These are phyloP conservation scores for Noturus placidus DNA, from an alignment of 2,113 vertebrate species.

Conservation along the genomic window DNA sequence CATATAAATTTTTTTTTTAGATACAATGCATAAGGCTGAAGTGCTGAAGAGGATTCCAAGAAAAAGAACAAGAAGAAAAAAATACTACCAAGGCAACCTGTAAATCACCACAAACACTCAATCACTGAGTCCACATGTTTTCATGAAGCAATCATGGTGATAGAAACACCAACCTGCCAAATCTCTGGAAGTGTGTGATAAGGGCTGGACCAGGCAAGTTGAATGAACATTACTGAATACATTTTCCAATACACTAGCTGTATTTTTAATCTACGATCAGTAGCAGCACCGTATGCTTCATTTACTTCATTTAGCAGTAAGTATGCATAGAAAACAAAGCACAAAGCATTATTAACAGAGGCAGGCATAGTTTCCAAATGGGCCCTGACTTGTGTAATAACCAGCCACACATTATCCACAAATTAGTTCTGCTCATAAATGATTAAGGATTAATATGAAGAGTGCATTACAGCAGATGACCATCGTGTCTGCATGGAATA, in stretches of 20 bases:
- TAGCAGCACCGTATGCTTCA: neutral
- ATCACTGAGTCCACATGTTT: neutral
- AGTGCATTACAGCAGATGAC: neutral
- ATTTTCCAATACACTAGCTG: neutral
- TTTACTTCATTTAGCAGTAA: neutral
- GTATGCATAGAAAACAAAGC: neutral
- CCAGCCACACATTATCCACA: neutral
- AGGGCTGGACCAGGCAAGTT: neutral
- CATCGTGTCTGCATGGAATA: neutral
- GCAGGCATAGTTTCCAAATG: neutral
- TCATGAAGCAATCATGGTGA: neutral
- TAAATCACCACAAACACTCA: neutral
- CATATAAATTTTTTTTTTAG: neutral
- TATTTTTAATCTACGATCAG: neutral
- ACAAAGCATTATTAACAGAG: neutral
- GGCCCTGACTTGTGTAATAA: neutral
- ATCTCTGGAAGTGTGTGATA: neutral
- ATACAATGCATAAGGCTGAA: neutral
- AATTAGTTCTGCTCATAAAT: neutral
- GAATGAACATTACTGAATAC: neutral
- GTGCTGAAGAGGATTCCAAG: neutral
- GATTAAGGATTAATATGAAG: neutral
- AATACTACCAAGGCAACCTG: slow-evolving; percentile 2
- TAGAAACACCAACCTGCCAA: neutral
- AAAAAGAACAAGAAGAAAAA: neutral